Percentiles rank a stretch among this genome's conserved stretches.
These are phyloP conservation scores for Heliconius sara DNA, from an alignment of 2,888 invertebrate genomes.

Conservation along the genomic window DNA sequence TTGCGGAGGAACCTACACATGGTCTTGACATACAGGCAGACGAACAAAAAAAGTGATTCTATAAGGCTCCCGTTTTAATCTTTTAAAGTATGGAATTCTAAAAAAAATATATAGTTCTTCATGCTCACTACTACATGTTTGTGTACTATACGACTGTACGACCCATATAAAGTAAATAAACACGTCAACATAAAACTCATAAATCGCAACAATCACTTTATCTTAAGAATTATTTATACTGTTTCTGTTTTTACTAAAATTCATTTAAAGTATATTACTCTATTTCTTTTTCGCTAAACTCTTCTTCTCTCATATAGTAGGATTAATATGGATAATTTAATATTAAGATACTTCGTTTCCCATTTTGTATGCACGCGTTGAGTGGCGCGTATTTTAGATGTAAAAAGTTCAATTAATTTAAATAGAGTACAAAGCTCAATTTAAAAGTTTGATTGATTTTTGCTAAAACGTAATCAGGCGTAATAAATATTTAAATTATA, in stretches of 20 bases:
- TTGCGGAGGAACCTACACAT: too few relatives aligned
- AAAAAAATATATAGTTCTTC: not conserved
- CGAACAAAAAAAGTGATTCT: too few relatives aligned
- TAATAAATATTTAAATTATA: not conserved
- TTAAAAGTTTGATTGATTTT: not conserved
- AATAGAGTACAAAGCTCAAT: not conserved
- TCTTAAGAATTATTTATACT: not conserved
- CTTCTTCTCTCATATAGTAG: too few relatives aligned
- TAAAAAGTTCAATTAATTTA: not conserved
- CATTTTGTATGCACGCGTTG: too few relatives aligned
- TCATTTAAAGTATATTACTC: too few relatives aligned
- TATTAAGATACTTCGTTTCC: too few relatives aligned
- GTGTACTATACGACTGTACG: not conserved
- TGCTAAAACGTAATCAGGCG: not conserved
- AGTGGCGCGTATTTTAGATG: not conserved
- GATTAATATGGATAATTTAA: too few relatives aligned
- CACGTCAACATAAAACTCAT: not conserved
- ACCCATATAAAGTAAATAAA: slow-evolving; percentile 1
- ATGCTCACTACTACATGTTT: not conserved
- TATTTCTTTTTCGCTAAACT: too few relatives aligned
- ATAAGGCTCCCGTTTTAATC: too few relatives aligned
- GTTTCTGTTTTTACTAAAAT: too few relatives aligned
- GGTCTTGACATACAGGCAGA: too few relatives aligned
- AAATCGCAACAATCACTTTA: not conserved
- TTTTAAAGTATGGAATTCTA: too few relatives aligned